A percentile compares a stretch with the other conserved stretches of the same genome.
phyloP scores from a whole-genome alignment of 2,113 vertebrate genomes.

The Dipodomys ordii region DNA sequence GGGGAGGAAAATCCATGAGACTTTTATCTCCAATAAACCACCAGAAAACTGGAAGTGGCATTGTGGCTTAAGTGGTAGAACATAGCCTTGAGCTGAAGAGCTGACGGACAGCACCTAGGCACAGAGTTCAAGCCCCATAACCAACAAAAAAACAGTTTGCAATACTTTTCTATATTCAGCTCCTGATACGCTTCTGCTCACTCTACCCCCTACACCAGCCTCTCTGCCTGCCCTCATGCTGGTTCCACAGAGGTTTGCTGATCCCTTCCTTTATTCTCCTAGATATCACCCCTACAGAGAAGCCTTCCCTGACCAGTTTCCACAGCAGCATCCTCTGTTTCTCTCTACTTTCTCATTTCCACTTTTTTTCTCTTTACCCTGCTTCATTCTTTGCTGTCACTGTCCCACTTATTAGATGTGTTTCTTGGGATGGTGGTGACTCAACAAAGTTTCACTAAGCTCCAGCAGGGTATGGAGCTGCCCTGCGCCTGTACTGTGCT shows the following conservation, averaged over 20 bases:
- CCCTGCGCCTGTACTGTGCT: rapidly evolving
- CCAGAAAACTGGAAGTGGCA: too few relatives aligned
- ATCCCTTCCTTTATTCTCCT: not conserved
- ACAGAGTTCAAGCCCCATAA: too few relatives aligned
- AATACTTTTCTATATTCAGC: not conserved
- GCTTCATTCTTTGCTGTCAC: not conserved
- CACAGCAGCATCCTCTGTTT: not conserved
- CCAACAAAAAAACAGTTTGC: too few relatives aligned
- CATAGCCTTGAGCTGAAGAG: too few relatives aligned
- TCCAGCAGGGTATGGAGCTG: not conserved
- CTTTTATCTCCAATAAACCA: too few relatives aligned
- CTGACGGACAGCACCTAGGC: too few relatives aligned
- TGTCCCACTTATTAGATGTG: not conserved
- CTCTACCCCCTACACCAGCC: rapidly evolving
- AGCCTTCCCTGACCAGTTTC: not conserved
- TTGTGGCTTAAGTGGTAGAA: too few relatives aligned
- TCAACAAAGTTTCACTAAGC: not conserved
- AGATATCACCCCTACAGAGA: not conserved
- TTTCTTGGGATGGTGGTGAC: too few relatives aligned
- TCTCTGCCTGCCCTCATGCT: not conserved
- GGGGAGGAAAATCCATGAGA: too few relatives aligned
- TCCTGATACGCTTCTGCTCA: rapidly evolving
- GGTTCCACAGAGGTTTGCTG: not conserved
- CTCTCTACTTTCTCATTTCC: too few relatives aligned
- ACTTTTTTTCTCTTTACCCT: too few relatives aligned